Base-by-base conservation (phyloP, 92 coral and sea anemone species). In the Phenganax stokvisi region DNA sequence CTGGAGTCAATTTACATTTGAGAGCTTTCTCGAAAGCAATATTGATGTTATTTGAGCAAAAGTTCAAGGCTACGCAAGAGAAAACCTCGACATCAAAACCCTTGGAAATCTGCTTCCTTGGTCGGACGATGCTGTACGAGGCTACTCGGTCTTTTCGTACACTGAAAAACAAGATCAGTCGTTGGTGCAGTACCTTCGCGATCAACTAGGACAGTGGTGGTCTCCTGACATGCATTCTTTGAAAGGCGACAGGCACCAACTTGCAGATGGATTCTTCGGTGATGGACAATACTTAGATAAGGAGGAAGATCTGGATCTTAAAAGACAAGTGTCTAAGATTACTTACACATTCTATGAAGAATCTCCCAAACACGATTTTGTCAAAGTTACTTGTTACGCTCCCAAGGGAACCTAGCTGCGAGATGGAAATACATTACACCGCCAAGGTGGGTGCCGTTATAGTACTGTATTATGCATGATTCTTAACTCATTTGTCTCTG, bases 1-100 rank as follows among this genome's bases (percentile, higher is more conserved):
- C 25, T 82, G 85, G 85, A 16, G 85, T 82, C 82, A 82, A 67
- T 82, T 82, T 67, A 44, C 85, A 16, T 65, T 82, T 58, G 85
- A 82, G 25, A 51, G 82, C 55, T 82, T 82, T 67, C 51, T 82
- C 9, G 69, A 59, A 56, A 82, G 82, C 75, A 71, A 29, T 72
- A 53, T 25, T 31, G 84, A 80, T 20, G 84, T 56, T n/a, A 56
- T 80, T 54, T 29, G 28, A 60, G 52, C 81, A 80, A 80, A 80
- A 66, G 29, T 80, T 29, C 8, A 13, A 13, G 65, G 65, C 3
- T 1, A 8, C 29, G 27, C 31, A 6, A 80, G 29, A 56, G 53
- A 15, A 44, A 52, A 52, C 20, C n/a, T 12, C 9, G 71, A 57
- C 3, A 55, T 74, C 37, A 10, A 71, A 72, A 67, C 62, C 27